Evolutionary conservation across 2,797 vertebrate species (phyloP).

Genomic region (Schizothorax lantsangensis): DNA sequence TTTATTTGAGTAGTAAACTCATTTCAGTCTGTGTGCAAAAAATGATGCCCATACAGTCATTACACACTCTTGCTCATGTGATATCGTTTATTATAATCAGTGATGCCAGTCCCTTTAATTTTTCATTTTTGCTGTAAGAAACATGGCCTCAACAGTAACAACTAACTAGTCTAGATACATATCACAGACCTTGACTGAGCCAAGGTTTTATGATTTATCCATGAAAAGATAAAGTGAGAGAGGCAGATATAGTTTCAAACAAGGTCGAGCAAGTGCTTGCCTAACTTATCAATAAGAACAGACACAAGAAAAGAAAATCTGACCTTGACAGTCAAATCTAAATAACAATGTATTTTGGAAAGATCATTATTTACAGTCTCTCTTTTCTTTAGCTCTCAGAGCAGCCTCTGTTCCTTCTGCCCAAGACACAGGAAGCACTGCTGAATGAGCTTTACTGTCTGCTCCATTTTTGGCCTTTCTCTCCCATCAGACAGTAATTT

Average conservation of each 20-base stretch:
- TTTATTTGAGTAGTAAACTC: too few relatives aligned
- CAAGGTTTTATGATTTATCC: background rate
- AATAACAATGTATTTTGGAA: conserved; percentile 10
- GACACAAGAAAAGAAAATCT: background rate
- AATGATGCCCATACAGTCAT: background rate
- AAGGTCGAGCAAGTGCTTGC: background rate
- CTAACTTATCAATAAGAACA: background rate
- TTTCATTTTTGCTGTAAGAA: background rate
- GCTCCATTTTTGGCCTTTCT: conserved; percentile 32
- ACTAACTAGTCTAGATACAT: background rate
- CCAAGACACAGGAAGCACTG: conserved; percentile 1
- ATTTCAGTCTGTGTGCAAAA: background rate
- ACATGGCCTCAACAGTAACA: background rate
- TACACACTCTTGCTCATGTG: background rate
- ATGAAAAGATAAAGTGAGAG: background rate
- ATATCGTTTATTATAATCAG: background rate
- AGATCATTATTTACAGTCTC: background rate
- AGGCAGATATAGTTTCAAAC: background rate
- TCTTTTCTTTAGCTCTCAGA: background rate
- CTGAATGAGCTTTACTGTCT: conserved; percentile 9
- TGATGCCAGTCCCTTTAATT: background rate
- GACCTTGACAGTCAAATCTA: conserved; percentile 4
- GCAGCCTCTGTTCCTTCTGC: conserved; percentile 9
- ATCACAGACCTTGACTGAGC: background rate
- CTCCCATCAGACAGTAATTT: conserved; percentile 21